Base-by-base conservation (phyloP, 2,113 vertebrate species). In the Hippocampus guttulatus region DNA sequence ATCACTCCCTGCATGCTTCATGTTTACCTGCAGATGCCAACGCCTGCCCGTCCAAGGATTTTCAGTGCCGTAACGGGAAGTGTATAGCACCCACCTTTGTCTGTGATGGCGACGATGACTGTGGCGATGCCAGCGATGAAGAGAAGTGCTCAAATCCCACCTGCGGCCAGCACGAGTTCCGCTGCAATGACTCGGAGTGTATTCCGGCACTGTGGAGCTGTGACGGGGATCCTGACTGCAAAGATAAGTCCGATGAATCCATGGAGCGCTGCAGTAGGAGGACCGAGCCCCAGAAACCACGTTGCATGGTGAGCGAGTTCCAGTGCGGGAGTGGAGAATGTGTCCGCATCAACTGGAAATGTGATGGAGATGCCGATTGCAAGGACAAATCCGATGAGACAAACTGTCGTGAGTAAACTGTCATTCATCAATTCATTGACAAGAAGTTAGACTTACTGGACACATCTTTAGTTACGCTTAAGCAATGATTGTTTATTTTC, bases 381-480 rank as follows among this genome's bases (percentile, higher is more conserved):
- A 98, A 98, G 87, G 97, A 99, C 89, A 95, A 96, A 82, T 98
- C 96, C 0, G 97, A 99, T 5, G 97, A 99, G 87, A 90, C 91
- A 75, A 93, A 94, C 80, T 98, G 97, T 86, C 91, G 97, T 99
- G 92, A 96, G 96, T 95, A 27, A 25, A 47, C 23, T 27, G 2
- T 65, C n/a, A 10, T 38, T 70, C 54, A 57, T 62, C 55, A 2
- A 27, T 58, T 67, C 15, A 66, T 68, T 23, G 47, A 68, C 65
- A n/a, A 64, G 45, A 65, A 60, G 25, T 5, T 33, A 18, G 16
- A 18, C 0, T 62, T 23, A 57, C n/a, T 57, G 55, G 23, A 25
- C 23, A 57, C 55, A 57, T 30, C 57, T 16, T 60, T 60, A 30
- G 25, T 60, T 18, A 27, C 11, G 16, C 25, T 57, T 25, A 25